Base-by-base conservation (phyloP, 2,888 invertebrate species). In the Odiellus spinosus region DNA sequence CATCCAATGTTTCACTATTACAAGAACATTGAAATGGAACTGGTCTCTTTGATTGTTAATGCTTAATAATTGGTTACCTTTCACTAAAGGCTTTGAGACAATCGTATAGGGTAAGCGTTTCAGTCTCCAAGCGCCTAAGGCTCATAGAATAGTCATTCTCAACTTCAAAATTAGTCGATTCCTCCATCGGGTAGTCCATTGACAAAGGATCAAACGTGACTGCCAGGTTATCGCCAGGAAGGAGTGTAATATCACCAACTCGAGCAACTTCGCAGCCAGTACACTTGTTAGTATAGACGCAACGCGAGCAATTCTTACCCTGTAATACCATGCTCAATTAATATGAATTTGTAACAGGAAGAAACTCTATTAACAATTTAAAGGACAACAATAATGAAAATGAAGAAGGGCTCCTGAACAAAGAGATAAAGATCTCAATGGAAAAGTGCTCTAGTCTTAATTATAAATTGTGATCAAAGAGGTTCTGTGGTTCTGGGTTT, bases 81-180 rank as follows among this genome's bases (percentile, higher is more conserved):
- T 65, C 72, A 59, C 74, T 74, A 63, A 77, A 77, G 51, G 76
- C 75, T 56, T 71, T 67, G 47, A 77, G 68, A 60, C 77, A 76
- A 58, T 76, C 76, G 55, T 73, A 69, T 12, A 76, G 65, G n/a
- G 72, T 70, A 32, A 75, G 63, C 1, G 72, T 70, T 54, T 71
- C 67, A 26, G 26, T 26, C 50, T 67, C 65, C n/a, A 67, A 66
- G 45, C 71, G 63, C 51, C 67, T 63, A 44, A 64, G 64, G 44
- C 65, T 66, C 61, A 73, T 65, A 36, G 73, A 71, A 44, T 63
- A 59, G 58, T 75, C 71, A 54, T 72, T 68, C 1, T 63, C 60
- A 11, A 53, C 54, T 46, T 40, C 39, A 65, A 57, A 38, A 63
- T 59, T 48, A 66, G 67, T 44, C 63, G 61, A 45, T 8, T 26